These are phyloP conservation scores for Drosophila parthenogenetica DNA, from an alignment of 2,888 invertebrate genomes.

Conservation along the genomic window DNA sequence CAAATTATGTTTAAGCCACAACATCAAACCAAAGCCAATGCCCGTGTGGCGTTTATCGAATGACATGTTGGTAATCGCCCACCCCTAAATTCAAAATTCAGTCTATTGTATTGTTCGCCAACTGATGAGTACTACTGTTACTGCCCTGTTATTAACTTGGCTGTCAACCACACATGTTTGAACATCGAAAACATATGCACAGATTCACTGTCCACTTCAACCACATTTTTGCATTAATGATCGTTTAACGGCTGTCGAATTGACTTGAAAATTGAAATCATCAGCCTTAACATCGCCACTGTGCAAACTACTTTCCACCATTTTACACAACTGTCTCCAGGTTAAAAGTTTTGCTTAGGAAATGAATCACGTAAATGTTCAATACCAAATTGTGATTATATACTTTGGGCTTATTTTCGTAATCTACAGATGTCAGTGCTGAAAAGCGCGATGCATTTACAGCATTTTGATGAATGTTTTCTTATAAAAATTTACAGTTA, in stretches of 20 bases:
- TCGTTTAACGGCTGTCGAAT: conserved; percentile 14
- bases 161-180: conserved; percentile 38
- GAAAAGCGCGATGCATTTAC: not conserved
- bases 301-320: not conserved
- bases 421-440: not conserved
- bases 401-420: conserved; percentile 5
- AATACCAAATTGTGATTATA: conserved; percentile 22
- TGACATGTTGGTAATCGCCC: conserved; percentile 20
- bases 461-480: conserved; percentile 2
- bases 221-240: conserved; percentile 38
- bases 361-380: conserved; percentile 12
- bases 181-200: conserved; percentile 23
- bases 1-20: conserved; percentile 27
- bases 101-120: not conserved
- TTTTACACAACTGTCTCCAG: not conserved
- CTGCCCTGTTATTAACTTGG: conserved; percentile 26
- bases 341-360: not conserved
- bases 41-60: conserved; percentile 14
- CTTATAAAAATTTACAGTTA: not conserved
- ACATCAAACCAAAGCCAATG: conserved; percentile 16
- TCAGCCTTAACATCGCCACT: not conserved
- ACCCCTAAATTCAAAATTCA: not conserved
- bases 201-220: conserved; percentile 16
- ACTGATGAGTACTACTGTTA: not conserved
- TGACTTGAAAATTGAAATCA: conserved; percentile 14